A percentile compares a stretch with the other conserved stretches of the same genome.
Conservation (phyloP, 1,140 invertebrate genomes). For the Drosophila melanica region DNA sequence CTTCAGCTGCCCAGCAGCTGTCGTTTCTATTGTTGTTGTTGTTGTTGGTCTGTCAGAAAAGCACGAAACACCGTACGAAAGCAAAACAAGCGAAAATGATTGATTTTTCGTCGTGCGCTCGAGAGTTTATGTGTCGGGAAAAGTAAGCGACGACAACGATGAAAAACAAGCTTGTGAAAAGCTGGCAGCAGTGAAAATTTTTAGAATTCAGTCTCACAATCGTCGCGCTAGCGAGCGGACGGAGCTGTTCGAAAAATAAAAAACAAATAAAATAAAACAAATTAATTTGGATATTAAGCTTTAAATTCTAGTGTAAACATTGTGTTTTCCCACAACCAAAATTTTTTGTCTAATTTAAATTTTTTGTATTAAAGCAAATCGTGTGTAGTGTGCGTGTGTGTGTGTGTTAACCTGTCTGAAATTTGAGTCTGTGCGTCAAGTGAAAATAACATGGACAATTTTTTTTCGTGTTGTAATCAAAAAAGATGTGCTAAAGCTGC, state of each 20-base stretch:
- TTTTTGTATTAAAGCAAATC: constrained; percentile 27
- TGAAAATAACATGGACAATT: constrained; percentile 5
- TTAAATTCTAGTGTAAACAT: constrained; percentile 70
- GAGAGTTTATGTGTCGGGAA: constrained; percentile 45
- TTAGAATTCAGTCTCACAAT: constrained; percentile 64
- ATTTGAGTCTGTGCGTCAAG: constrained; percentile 22
- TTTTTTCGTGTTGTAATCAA: constrained; percentile 21
- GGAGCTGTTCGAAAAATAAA: constrained; percentile 42
- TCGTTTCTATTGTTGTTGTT: constrained; percentile 33
- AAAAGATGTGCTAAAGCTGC: constrained; percentile 33
- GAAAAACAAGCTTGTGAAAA: constrained; percentile 52
- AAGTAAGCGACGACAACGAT: constrained; percentile 58
- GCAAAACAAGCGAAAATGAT: constrained; percentile 75
- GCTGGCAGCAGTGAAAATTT: constrained; percentile 53
- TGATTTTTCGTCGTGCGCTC: constrained; percentile 69
- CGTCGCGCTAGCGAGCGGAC: constrained; percentile 71
- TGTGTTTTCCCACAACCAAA: constrained; percentile 40
- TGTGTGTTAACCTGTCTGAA: constrained; percentile 19
- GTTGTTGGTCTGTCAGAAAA: constrained; percentile 49
- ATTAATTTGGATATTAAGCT: constrained; percentile 37
- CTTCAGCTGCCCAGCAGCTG: constrained; percentile 59
- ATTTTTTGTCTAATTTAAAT: constrained; percentile 52
- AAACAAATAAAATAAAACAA: constrained; percentile 18
- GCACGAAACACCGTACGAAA: constrained; percentile 69
- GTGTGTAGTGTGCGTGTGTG: constrained; percentile 25